Evolutionary conservation across 2,797 vertebrate genomes (phyloP).

Genomic region (Artibeus lituratus): DNA sequence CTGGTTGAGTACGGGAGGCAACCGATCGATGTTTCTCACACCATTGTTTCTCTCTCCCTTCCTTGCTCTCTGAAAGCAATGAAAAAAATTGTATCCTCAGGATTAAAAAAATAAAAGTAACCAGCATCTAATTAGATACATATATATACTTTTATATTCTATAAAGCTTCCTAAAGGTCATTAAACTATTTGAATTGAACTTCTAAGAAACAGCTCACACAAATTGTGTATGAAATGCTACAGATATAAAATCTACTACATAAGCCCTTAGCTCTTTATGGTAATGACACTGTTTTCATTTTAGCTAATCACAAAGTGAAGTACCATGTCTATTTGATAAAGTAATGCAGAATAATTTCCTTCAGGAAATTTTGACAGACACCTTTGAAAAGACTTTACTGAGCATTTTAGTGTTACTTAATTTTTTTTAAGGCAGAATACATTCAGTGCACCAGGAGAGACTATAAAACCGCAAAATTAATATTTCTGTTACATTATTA

Average conservation of each 20-base stretch:
- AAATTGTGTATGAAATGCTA: not conserved
- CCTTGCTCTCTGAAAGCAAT: too few relatives aligned
- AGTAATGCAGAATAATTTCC: not conserved
- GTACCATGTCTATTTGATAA: not conserved
- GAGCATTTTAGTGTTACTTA: not conserved
- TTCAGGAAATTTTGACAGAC: not conserved
- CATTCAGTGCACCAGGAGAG: conserved; percentile 77
- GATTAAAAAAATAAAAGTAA: too few relatives aligned
- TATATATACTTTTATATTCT: not conserved
- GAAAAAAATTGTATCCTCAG: too few relatives aligned
- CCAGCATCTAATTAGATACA: not conserved
- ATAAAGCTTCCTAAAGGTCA: not conserved
- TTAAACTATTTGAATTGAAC: not conserved
- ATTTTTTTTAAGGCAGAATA: conserved; percentile 73
- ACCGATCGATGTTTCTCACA: too few relatives aligned
- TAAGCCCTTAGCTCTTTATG: not conserved
- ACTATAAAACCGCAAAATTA: conserved; percentile 80
- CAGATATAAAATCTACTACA: not conserved
- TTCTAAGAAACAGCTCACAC: not conserved
- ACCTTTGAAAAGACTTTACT: not conserved
- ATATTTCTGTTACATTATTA: conserved; percentile 79
- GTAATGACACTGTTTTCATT: not conserved
- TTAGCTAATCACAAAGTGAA: not conserved
- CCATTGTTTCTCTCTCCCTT: too few relatives aligned
- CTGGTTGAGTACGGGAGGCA: too few relatives aligned